Conservation (phyloP, 2,113 vertebrate species). For the Burhinus oedicnemus region DNA sequence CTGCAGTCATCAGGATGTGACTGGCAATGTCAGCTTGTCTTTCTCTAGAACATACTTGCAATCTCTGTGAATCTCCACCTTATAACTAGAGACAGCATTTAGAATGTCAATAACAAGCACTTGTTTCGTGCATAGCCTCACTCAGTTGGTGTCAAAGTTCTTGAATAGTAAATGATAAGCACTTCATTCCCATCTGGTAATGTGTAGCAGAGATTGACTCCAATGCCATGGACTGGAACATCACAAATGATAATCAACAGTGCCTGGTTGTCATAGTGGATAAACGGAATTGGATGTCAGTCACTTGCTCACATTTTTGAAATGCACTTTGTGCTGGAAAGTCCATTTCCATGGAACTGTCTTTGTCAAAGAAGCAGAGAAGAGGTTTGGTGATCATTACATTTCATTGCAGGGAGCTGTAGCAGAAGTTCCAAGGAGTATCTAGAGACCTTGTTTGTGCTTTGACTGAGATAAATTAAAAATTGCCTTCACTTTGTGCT, state of each 20-base stretch:
- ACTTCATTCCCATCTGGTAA: neutral
- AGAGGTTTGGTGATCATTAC: neutral
- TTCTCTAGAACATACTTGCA: neutral
- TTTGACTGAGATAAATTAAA: neutral
- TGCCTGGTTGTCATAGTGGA: neutral
- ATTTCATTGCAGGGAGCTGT: neutral
- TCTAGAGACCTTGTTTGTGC: neutral
- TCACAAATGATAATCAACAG: neutral
- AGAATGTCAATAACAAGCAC: neutral
- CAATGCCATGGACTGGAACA: neutral
- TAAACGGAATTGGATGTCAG: neutral
- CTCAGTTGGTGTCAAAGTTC: neutral
- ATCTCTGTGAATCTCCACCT: neutral
- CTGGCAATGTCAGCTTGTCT: neutral
- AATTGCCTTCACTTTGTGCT: neutral
- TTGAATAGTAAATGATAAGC: neutral
- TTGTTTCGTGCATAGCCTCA: neutral
- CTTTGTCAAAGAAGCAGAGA: neutral
- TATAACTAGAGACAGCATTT: neutral
- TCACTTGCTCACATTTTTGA: neutral
- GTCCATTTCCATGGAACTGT: neutral
- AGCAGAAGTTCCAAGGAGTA: neutral
- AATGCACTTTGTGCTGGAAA: neutral
- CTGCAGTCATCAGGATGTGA: neutral
- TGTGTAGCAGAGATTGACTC: neutral